Evolutionary conservation across 2,888 invertebrate species (phyloP), one percentile per base, ranked within the genome.

Genomic region (Nemapogon koenigi): DNA sequence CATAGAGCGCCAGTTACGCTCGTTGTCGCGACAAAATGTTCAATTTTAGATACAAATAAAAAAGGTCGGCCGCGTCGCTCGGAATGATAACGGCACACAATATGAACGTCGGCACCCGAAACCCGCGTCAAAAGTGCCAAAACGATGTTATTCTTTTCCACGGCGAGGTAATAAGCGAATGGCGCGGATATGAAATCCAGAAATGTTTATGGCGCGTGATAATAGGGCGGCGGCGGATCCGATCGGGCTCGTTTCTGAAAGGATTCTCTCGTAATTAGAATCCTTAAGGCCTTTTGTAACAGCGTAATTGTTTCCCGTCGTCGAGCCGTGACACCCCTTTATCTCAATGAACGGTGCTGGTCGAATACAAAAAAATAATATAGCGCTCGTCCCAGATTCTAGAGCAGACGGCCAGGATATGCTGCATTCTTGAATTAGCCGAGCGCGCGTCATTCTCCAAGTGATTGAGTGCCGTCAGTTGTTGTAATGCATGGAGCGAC

Each of bases 21-120:
- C 75, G 70, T 72, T 70, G 72, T 69, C 66, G 64, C 73, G 63
- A 76, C 78, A 75, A 76, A 78, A 75, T 73, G 75, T 75, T 72
- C 76, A 76, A 76, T 75, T 78, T 76, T 75, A 72, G 76, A 76
- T 75, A 75, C 75, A 75, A 78, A 78, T 76, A 75, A 76, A 78
- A 78, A 76, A 78, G 78, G 76, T 73, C 73, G 69, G 73, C 75
- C 73, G 71, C 70, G 62, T 60, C 57, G 73, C 62, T 51, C 68
- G 61, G 78, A 75, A 76, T 78, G 76, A 75, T 78, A 78, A 78
- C 75, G 66, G 73, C 70, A 57, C 64, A 68, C 72, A 78, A 76
- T 75, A 78, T 75, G 71, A 75, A 75, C 72, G 71, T 61, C 68
- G 68, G 68, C 70, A 68, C 75, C 72, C 75, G 75, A 63, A 65